Percentiles rank a stretch among this genome's conserved stretches.
Conservation (phyloP, 2,113 vertebrate species). For the Vidua chalybeata region DNA sequence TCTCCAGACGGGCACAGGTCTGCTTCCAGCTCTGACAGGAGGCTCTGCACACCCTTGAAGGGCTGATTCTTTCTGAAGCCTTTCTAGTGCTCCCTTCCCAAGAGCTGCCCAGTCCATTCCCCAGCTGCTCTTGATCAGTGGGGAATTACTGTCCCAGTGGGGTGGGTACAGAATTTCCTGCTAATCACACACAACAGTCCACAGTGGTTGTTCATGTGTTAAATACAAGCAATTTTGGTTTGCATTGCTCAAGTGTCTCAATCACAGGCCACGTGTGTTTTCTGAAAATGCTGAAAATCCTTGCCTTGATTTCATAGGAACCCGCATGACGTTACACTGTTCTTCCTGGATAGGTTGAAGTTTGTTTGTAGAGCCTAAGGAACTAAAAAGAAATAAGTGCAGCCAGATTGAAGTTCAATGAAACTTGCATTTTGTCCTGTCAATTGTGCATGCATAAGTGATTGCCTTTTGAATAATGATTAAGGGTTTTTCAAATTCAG, state of each 20-base stretch:
- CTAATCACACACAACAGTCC: not conserved
- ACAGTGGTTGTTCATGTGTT: not conserved
- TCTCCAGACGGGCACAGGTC: not conserved
- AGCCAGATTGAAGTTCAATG: not conserved
- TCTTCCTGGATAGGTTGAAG: not conserved
- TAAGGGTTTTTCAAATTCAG: not conserved
- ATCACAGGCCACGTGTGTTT: not conserved
- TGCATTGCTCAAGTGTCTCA: not conserved
- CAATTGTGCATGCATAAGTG: not conserved
- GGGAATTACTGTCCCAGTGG: not conserved
- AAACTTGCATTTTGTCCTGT: not conserved
- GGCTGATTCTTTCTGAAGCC: not conserved
- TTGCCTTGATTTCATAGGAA: not conserved
- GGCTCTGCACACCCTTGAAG: rapidly evolving
- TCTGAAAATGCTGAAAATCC: not conserved
- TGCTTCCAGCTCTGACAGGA: not conserved
- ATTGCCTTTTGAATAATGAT: slow-evolving; percentile 5
- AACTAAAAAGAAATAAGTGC: not conserved
- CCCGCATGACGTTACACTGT: rapidly evolving
- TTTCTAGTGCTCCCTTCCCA: rapidly evolving
- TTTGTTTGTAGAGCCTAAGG: not conserved
- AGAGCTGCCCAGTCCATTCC: not conserved
- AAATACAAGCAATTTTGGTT: not conserved
- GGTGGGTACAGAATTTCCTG: not conserved
- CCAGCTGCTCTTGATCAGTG: not conserved